Evolutionary conservation across 1,140 invertebrate species (phyloP), one percentile per base, ranked within the genome.

Genomic region (Gonioctena quinquepunctata): DNA sequence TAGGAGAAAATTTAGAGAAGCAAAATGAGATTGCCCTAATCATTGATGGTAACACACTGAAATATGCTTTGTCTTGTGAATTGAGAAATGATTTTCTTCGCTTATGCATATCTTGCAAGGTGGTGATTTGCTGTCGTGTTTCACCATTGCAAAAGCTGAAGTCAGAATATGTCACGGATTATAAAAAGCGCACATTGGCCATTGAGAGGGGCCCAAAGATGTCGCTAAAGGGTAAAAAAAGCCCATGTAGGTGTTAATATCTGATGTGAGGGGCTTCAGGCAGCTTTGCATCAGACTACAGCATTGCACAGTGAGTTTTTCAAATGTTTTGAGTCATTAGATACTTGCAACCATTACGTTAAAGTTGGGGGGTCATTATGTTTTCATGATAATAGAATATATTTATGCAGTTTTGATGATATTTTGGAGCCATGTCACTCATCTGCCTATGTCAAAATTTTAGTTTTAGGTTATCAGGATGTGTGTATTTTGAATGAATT

Each of bases 121-220:
- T 96, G 19, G 97, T 99, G n/a, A 95, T 99, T 69, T 99, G 97
- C 80, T 99, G 98, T 84, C 87, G 96, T 66, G 97, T 99, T 1
- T 99, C 97, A 16, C 98, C 98, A 0, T 94, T 98, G 84, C 98
- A 99, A 84, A 99, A 98, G 88, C 95, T 94, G 4, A 94, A 96
- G 85, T 97, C 99, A n/a, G 94, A 98, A 79, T 88, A 98, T 79
- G 94, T 99, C 0, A 96, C 96, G 1, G 84, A 85, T 69, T 89
- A 92, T 71, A 96, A 95, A 7, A 92, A 94, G 64, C 88, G 92
- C 2, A 97, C 96, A 25, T 85, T 99, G 74, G 97, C 98, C 1
- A 98, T 99, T 79, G 98, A 98, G 8, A 98, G 99, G 87, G 98
- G 98, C 7, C 98, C 98, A 54, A 99, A 99, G 98, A 99, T 87